Percentiles rank a stretch among this genome's conserved stretches.
phyloP scores from a whole-genome alignment of 2,113 vertebrate species.

The Leucopsar rothschildi region DNA sequence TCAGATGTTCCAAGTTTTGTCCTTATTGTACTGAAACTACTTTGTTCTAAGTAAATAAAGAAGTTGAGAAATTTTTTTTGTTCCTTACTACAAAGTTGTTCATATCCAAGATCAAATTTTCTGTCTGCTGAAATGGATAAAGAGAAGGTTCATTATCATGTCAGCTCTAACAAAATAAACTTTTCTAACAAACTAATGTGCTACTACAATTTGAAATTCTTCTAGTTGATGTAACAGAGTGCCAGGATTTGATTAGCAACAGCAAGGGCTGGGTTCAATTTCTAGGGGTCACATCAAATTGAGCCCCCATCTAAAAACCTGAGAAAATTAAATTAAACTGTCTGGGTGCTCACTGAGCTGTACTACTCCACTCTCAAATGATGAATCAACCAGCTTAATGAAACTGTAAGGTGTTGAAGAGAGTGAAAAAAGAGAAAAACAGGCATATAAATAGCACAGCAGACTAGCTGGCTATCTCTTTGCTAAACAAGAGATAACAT shows the following conservation, averaged over 20 bases:
- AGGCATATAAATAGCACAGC: not conserved
- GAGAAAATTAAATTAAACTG: conserved; percentile 64
- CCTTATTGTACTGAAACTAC: not conserved
- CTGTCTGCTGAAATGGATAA: conserved; percentile 7
- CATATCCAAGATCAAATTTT: conserved; percentile 12
- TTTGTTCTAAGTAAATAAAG: not conserved
- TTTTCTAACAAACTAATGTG: conserved; percentile 7
- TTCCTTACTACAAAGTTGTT: not conserved
- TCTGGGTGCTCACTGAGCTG: conserved; percentile 26
- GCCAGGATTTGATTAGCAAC: conserved; percentile 44
- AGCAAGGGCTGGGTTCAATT: conserved; percentile 29
- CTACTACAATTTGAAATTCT: conserved; percentile 19
- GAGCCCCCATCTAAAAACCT: conserved; percentile 36
- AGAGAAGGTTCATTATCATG: conserved; percentile 24
- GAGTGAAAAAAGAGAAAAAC: not conserved
- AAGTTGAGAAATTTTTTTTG: not conserved
- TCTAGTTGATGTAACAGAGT: not conserved
- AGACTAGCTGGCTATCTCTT: not conserved
- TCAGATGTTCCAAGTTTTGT: not conserved
- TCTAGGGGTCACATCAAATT: conserved; percentile 51
- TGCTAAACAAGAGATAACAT: not conserved
- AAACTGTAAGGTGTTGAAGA: conserved; percentile 8
- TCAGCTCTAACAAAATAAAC: conserved; percentile 26
- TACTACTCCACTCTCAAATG: conserved; percentile 5
- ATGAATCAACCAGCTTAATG: conserved; percentile 47